Percentiles rank a stretch among this genome's conserved stretches.
Evolutionary conservation across 2,113 vertebrate genomes (phyloP).

Genomic region (Synodontis membranacea): DNA sequence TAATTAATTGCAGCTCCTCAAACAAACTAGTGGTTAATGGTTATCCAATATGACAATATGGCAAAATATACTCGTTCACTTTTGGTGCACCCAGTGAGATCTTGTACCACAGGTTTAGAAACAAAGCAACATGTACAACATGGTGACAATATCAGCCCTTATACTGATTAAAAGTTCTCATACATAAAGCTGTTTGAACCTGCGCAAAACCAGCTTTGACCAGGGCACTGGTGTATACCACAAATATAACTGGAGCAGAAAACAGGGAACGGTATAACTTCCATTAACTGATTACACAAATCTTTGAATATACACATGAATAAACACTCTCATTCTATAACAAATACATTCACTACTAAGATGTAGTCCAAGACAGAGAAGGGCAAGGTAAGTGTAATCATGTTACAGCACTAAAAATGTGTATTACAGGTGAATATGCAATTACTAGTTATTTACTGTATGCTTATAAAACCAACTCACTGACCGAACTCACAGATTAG

Average conservation of each 20-base stretch:
- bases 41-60: not conserved
- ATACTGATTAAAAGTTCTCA: not conserved
- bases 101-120: not conserved
- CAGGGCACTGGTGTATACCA: not conserved
- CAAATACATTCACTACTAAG: not conserved
- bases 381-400: not conserved
- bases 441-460: not conserved
- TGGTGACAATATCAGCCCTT: not conserved
- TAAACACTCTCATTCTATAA: not conserved
- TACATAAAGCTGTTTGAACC: not conserved
- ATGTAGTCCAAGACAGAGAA: not conserved
- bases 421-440: not conserved
- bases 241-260: not conserved
- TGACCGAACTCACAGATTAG: not conserved
- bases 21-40: not conserved
- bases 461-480: not conserved
- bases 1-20: not conserved
- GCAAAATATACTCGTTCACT: not conserved
- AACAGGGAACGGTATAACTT: not conserved
- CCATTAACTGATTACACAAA: slow-evolving; percentile 1
- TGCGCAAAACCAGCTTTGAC: not conserved
- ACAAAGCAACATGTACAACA: not conserved
- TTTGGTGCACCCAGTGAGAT: not conserved
- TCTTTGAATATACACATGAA: not conserved
- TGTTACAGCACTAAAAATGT: not conserved